Conservation (phyloP, 2,113 vertebrate species). For the Trinectes maculatus region DNA sequence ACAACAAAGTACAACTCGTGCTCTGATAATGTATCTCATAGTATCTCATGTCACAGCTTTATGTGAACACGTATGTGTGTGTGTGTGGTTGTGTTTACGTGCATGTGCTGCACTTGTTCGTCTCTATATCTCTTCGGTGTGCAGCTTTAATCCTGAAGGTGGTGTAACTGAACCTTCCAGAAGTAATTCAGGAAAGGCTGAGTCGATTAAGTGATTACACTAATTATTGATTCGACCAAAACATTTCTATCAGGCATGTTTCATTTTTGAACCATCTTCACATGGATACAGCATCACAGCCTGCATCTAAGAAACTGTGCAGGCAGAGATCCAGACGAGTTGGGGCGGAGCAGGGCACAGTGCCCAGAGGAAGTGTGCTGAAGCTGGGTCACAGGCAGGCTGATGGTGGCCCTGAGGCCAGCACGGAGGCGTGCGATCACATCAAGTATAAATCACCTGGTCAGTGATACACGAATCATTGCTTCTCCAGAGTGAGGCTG, state of each 20-base stretch:
- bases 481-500: slow-evolving; percentile 58
- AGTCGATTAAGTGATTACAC: too few relatives aligned
- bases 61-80: too few relatives aligned
- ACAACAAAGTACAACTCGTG: too few relatives aligned
- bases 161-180: too few relatives aligned
- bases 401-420: slow-evolving; percentile 17
- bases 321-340: slow-evolving; percentile 41
- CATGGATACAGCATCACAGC: slow-evolving; percentile 14
- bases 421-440: slow-evolving; percentile 58
- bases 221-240: too few relatives aligned
- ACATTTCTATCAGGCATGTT: too few relatives aligned
- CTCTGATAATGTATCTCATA: too few relatives aligned
- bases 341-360: slow-evolving; percentile 30
- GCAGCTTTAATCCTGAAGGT: too few relatives aligned
- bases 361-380: slow-evolving; percentile 51
- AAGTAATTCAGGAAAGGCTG: too few relatives aligned
- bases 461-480: slow-evolving; percentile 54
- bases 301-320: slow-evolving; percentile 12
- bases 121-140: too few relatives aligned
- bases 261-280: neutral
- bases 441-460: slow-evolving; percentile 75
- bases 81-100: too few relatives aligned
- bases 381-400: slow-evolving; percentile 47
- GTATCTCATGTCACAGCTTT: too few relatives aligned
- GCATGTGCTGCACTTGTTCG: neutral